Evolutionary conservation across 2,797 vertebrate genomes (phyloP).

Genomic region (Carapus acus): DNA sequence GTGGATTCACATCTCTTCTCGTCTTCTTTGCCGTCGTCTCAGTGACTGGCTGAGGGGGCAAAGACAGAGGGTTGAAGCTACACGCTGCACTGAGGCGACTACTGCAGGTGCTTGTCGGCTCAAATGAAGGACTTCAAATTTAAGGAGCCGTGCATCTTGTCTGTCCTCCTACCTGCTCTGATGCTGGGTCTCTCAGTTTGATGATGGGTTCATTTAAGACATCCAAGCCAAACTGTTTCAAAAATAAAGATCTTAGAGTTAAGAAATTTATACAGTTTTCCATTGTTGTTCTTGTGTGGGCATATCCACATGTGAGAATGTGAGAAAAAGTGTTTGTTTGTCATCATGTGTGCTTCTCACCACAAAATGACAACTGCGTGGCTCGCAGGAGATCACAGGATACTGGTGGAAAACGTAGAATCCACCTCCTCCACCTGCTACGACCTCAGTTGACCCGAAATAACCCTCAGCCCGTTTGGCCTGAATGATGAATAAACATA

Average conservation of each 20-base stretch:
- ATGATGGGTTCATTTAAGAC: rapidly evolving
- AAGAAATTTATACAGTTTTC: no score
- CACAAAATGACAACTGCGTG: neutral
- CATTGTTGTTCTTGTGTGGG: neutral
- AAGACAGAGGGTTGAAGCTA: constrained; percentile 29
- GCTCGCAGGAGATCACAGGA: constrained; percentile 17
- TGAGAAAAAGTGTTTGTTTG: constrained; percentile 5
- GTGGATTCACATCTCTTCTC: constrained; percentile 14
- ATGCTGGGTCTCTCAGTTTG: neutral
- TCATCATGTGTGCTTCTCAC: constrained; percentile 33
- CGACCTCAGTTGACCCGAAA: neutral
- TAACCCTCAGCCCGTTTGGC: rapidly evolving
- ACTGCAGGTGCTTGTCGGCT: no score
- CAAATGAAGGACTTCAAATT: no score
- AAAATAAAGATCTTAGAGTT: constrained; percentile 4
- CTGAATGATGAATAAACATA: constrained; percentile 15
- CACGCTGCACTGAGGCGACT: no score
- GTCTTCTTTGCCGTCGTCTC: constrained; percentile 4
- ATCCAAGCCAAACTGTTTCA: constrained; percentile 32
- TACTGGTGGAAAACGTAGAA: constrained; percentile 52
- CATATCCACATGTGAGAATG: constrained; percentile 1
- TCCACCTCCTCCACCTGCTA: constrained; percentile 48
- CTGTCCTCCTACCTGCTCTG: constrained; percentile 17
- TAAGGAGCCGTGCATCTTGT: no score
- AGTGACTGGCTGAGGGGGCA: constrained; percentile 37